These are phyloP conservation scores for Clarias platycephalus DNA, from an alignment of 2,797 vertebrate genomes.

Conservation along the genomic window DNA sequence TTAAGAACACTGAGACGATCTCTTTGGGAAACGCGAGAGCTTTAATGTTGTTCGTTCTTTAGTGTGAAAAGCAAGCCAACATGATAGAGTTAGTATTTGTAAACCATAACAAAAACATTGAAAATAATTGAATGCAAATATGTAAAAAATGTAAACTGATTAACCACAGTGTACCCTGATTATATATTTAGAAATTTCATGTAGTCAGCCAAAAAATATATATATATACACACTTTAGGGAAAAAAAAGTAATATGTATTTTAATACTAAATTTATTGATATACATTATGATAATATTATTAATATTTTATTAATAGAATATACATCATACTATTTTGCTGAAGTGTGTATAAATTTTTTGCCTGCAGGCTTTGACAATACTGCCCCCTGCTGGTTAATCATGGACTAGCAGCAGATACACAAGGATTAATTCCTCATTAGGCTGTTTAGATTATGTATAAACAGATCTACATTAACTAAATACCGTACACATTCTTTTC, in stretches of 20 bases:
- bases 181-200: background rate
- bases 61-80: background rate
- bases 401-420: background rate
- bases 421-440: background rate
- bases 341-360: too few species aligned
- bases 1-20: background rate
- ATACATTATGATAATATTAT: too few species aligned
- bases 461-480: background rate
- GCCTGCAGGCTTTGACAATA: background rate
- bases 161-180: background rate
- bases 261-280: too few species aligned
- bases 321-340: too few species aligned
- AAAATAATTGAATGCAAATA: background rate
- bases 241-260: too few species aligned
- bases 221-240: too few species aligned
- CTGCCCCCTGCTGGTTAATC: conserved; percentile 22
- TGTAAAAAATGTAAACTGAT: background rate
- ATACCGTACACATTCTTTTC: background rate
- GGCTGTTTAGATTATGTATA: too few species aligned
- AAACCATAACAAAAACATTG: background rate
- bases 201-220: too few species aligned
- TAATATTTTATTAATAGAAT: too few species aligned
- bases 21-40: background rate
- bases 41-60: conserved; percentile 6
- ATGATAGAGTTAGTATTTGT: background rate